Evolutionary conservation across 2,888 invertebrate genomes (phyloP), one percentile per base, ranked within the genome.

Genomic region (Sphaerophoria taeniata): DNA sequence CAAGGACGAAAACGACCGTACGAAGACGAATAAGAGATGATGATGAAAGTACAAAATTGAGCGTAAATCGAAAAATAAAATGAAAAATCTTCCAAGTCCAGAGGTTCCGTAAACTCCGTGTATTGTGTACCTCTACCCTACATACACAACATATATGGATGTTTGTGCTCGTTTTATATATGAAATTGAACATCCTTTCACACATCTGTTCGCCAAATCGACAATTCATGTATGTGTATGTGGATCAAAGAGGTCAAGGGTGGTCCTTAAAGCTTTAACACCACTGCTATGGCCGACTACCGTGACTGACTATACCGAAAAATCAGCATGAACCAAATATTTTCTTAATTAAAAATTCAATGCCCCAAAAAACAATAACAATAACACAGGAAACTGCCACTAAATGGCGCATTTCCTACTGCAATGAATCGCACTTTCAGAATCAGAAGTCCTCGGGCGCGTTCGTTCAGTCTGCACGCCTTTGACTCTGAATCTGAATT

Each of bases 391-490:
- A 85, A 84, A 84, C 80, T 76, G 75, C 75, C 80, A 85, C 81
- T 85, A 81, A 81, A 85, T 85, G 85, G 85, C 73, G 85, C 85
- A 85, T 85, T 81, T 81, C 85, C 85, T 81, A 63, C 47, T 56
- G 85, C 85, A 77, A 85, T 85, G 81, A 85, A 85, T 85, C 76
- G 81, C 81, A 70, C 70, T 76, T 72, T 69, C 67, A 67, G 39
- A 67, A 39, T 53, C 16, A 67, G 39, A 67, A 39, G 51, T n/a
- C 43, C 33, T n/a, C 34, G 14, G 53, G 53, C 51, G 34, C 45
- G 45, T 74, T 74, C 55, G 24, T 55, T 55, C 63, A 2, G 24
- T 24, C 24, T 24, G 24, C 53, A 67, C 53, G 67, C 67, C 39
- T 53, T 53, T 65, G 65, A 53, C 67, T 67, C 39, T 39, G 47